Evolutionary conservation across 1,140 invertebrate species (phyloP), one percentile per base, ranked within the genome.

Genomic region (Coelopa frigida): DNA sequence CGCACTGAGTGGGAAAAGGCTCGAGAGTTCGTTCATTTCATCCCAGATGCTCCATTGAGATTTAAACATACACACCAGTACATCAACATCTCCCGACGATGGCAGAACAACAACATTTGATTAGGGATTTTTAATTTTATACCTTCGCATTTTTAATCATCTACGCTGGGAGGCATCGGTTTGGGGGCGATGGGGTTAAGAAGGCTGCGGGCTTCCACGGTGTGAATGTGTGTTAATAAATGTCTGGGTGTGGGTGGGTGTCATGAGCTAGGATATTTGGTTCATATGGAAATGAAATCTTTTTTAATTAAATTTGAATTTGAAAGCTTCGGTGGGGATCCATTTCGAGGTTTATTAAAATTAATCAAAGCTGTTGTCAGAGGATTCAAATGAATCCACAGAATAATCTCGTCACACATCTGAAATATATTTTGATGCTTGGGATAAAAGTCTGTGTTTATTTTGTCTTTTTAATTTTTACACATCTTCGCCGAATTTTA

Each of bases 81-180:
- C 21, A 40, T 24, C 32, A 38, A 20, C 32, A 15, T 29, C 14
- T 20, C 32, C 21, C 32, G 26, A 31, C 44, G 23, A 20, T 5
- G 27, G 31, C 42, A 29, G 31, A 15, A 21, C 27, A 31, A 17
- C 38, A 29, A 46, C 40, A 62, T 65, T 66, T 64, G 61, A 65
- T 66, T 66, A 62, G 62, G 59, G 62, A 66, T 66, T 65, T 65
- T 66, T 66, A 66, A 66, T 66, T 58, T 65, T 57, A 40, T 44
- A 37, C 27, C 35, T 32, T 22, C 11, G 14, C 21, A 46, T 33
- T 66, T 65, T 66, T 62, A 66, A 62, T 66, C 62, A 66, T 59
- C 56, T 50, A 20, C 20, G 20, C 20, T 15, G 4, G 17, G 33
- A 18, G 33, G 33, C 3, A 20, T 15, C 17, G 33, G 5, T 27